Base-by-base conservation (phyloP, 2,797 vertebrate genomes). In the Ceryle rudis region DNA sequence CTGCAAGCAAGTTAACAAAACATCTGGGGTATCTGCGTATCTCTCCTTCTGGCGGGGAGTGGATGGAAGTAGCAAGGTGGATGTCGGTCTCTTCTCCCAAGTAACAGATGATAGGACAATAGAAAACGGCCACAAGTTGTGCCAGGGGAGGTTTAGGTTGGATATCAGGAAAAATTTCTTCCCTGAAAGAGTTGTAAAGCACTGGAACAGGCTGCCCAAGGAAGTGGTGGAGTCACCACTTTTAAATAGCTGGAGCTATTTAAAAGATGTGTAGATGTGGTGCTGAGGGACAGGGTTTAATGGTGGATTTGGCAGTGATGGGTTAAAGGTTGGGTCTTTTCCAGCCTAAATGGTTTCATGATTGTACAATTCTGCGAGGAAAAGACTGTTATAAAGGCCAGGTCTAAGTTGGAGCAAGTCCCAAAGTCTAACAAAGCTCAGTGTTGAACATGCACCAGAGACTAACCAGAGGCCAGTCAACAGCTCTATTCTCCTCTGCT, bases 21-120 rank as follows among this genome's bases (percentile, higher is more conserved):
- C 12, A 75, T 26, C 54, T 0, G 0, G 11, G 16, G 44, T 69
- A 10, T 61, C 67, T 9, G 21, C 25, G 49, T 17, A 25, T 9
- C 44, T 78, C n/a, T 66, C 51, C 81, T 46, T 66, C 69, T 47
- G 78, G 15, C 18, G n/a, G 41, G 10, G 37, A 61, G 20, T 5
- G 57, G 70, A 9, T 13, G 14, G 37, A 62, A 80, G 18, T 14
- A 14, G 26, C 1, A 2, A 39, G n/a, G 54, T 16, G 11, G 9
- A 7, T 11, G 11, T 46, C 0, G 0, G 13, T 21, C 39, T 60
- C 39, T 60, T 52, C 10, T 64, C 12, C 44, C 37, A 52, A 14
- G 15, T 31, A 44, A 57, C 11, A 25, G n/a, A 46, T 0, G 0
- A 52, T 9, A 58, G 10, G 44, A n/a, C 4, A 12, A 52, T 23